These are phyloP conservation scores for Poeciliopsis paucimaculata DNA, from an alignment of 2,797 vertebrate species.

Conservation along the genomic window DNA sequence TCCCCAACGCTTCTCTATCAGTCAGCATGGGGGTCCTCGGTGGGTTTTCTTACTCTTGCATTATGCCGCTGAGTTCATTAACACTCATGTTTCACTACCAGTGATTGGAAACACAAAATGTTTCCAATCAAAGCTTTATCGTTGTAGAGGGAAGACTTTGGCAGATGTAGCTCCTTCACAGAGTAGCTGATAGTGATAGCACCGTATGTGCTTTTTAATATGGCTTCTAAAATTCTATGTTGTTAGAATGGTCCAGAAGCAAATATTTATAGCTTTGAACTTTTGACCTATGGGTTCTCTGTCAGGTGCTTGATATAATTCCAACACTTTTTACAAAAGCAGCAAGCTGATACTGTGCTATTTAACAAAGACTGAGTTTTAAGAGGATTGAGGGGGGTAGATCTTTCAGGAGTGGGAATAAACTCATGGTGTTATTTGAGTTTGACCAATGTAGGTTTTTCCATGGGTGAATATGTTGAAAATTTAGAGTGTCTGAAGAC, in stretches of 20 bases:
- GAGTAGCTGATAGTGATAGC: no score
- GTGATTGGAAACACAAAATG: no score
- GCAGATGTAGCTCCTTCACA: no score
- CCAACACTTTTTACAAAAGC: neutral
- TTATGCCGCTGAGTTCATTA: conserved; percentile 38
- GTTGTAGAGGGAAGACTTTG: no score
- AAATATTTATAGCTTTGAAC: neutral
- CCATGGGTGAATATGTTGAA: neutral
- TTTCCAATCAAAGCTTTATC: no score
- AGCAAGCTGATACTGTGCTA: neutral
- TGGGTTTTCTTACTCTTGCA: conserved; percentile 30
- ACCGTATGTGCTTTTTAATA: neutral
- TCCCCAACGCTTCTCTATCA: conserved; percentile 25
- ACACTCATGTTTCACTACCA: conserved; percentile 6
- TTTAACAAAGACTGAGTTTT: neutral
- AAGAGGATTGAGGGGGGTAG: no score
- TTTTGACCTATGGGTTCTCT: neutral
- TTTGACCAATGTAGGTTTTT: no score
- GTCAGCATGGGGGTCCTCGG: conserved; percentile 7
- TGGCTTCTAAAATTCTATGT: neutral
- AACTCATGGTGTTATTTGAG: neutral
- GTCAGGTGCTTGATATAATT: neutral
- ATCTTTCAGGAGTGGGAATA: neutral
- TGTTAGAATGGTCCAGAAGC: neutral
- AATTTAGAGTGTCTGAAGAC: neutral